Base-by-base conservation (phyloP, 2,797 vertebrate species). In the Emydoidea blandingii region DNA sequence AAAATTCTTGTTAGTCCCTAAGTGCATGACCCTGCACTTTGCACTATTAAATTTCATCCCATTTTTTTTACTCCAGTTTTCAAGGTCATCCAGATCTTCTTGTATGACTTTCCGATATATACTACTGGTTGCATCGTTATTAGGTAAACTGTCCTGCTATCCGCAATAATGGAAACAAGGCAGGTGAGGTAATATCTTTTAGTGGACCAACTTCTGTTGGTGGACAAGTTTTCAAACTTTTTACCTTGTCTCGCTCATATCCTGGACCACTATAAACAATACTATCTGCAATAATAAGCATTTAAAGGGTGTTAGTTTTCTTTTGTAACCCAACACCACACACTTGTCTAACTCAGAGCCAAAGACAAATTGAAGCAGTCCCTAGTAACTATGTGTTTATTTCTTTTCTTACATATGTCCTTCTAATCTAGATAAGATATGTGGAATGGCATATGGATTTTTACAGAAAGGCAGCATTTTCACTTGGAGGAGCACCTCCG, bases 381-480 rank as follows among this genome's bases (percentile, higher is more conserved):
- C 37, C 5, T 44, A 52, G 41, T 79, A 49, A 3, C 6, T 2
- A 23, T 3, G 5, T 3, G 0, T 25, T 9, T 7, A 56, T 9
- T 9, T 5, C 19, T 44, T 10, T 15, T 76, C 41, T 44, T 76
- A 76, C 41, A 47, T n/a, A 68, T 68, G 34, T 68, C 9, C 34
- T 65, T 76, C 41, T 47, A 44, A 44, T 47, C 23, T 29, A 27
- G 6, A 76, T 44, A 44, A 76, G 37, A 76, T 68, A n/a, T 68
- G 9, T 68, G 14, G 72, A 47, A 15, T 25, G 2, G 25, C 72
- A 44, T 47, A 14, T 76, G 41, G 41, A 44, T 76, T 76, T 76
- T 23, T 76, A 76, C 25, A 27, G 41, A 76, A 76, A 44, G 41
- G 25, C 6, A 76, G 25, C 10, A 2, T n/a, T 37, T 14, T 1